Percentiles rank a stretch among this genome's conserved stretches.
Conservation (phyloP, 1,140 invertebrate genomes). For the Alviniconcha marisindica region DNA sequence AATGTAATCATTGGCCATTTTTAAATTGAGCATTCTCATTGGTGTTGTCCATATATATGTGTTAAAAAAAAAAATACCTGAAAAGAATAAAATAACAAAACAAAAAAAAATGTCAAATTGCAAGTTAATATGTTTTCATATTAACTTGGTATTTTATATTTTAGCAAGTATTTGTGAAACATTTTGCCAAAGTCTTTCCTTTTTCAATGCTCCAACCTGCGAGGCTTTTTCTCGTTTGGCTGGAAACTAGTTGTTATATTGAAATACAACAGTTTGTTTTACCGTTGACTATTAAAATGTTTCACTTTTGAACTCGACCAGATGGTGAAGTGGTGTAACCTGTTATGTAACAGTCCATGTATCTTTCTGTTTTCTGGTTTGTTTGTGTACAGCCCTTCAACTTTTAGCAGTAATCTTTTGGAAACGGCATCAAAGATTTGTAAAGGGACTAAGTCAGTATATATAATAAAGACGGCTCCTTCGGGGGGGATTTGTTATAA, state of each 20-base stretch:
- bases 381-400: too few relatives aligned
- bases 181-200: conserved; percentile 35
- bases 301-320: conserved; percentile 11
- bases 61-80: neutral
- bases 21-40: conserved; percentile 4
- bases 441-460: too few relatives aligned
- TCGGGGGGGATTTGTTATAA: too few relatives aligned
- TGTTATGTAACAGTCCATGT: too few relatives aligned
- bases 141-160: conserved; percentile 33
- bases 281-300: conserved; percentile 18
- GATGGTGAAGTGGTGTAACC: too few relatives aligned
- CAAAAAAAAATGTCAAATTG: conserved; percentile 31
- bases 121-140: conserved; percentile 37
- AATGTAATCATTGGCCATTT: conserved; percentile 1
- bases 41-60: neutral
- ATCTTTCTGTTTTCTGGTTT: too few relatives aligned
- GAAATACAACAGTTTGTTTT: neutral
- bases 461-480: too few relatives aligned
- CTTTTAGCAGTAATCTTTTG: too few relatives aligned
- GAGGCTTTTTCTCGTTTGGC: neutral
- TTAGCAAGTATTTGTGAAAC: conserved; percentile 35
- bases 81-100: neutral
- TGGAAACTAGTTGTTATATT: neutral
- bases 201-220: conserved; percentile 6
- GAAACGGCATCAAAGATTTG: too few relatives aligned